phyloP scores from a whole-genome alignment of 2,888 invertebrate species.

The Aphelenchoides bicaudatus region DNA sequence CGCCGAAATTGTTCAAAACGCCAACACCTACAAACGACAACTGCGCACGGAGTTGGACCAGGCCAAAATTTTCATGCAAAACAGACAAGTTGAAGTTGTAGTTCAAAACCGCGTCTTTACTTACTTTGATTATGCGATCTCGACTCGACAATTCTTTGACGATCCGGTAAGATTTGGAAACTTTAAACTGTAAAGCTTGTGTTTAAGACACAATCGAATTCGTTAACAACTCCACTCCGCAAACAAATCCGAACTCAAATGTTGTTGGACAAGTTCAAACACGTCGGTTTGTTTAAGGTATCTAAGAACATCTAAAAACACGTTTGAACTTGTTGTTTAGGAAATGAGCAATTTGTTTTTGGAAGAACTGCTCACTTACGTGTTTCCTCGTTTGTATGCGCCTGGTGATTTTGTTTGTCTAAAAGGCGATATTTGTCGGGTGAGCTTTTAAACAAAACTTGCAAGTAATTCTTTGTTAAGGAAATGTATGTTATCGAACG shows the following conservation, averaged over 20 bases:
- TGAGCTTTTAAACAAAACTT: neutral
- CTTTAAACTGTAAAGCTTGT: no score
- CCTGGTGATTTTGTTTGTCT: constrained; percentile 22
- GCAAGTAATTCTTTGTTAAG: constrained; percentile 1
- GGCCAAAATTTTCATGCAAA: constrained; percentile 25
- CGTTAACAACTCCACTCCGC: constrained; percentile 13
- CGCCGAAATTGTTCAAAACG: constrained; percentile 27
- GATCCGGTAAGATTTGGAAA: constrained; percentile 13
- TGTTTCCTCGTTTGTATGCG: constrained; percentile 4
- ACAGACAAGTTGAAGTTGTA: constrained; percentile 14
- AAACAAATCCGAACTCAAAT: constrained; percentile 12
- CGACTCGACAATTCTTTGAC: constrained; percentile 18
- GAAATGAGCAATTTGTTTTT: constrained; percentile 8
- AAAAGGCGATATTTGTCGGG: constrained; percentile 15
- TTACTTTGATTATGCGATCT: constrained; percentile 22
- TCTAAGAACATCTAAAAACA: neutral
- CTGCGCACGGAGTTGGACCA: constrained; percentile 17
- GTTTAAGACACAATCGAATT: constrained; percentile 18
- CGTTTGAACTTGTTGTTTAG: neutral
- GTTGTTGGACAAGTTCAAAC: constrained; percentile 16
- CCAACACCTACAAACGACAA: constrained; percentile 23
- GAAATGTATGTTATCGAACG: constrained; percentile 23
- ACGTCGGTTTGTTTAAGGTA: constrained; percentile 18
- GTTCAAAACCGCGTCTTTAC: constrained; percentile 23
- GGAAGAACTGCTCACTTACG: constrained; percentile 13